Evolutionary conservation across 1,140 invertebrate species (phyloP).

Genomic region (Aphidius gifuensis): DNA sequence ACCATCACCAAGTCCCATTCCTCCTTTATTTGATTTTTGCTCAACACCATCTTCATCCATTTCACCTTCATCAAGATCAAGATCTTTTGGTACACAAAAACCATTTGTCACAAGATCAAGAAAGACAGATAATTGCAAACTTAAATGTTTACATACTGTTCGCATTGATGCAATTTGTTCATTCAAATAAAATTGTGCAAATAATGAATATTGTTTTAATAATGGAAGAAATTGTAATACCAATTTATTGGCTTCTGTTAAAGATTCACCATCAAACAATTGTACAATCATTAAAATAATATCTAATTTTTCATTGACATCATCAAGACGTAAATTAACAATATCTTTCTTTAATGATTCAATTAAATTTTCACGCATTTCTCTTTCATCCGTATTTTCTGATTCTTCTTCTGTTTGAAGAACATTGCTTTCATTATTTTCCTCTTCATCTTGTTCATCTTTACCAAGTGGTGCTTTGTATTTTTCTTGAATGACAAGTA

Average conservation of each 20-base stretch:
- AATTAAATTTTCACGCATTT: constrained; percentile 62
- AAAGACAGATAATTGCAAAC: constrained; percentile 81
- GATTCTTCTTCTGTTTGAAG: constrained; percentile 47
- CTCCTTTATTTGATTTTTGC: constrained; percentile 55
- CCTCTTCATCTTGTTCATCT: constrained; percentile 6
- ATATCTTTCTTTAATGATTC: constrained; percentile 61
- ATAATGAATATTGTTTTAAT: constrained; percentile 72
- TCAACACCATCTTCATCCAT: constrained; percentile 55
- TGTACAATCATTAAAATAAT: constrained; percentile 29
- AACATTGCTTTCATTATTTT: constrained; percentile 40
- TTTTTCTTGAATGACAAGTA: constrained; percentile 66
- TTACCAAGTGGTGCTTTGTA: constrained; percentile 63
- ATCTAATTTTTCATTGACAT: constrained; percentile 41
- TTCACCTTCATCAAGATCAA: constrained; percentile 65
- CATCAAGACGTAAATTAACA: constrained; percentile 54
- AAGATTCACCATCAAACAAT: constrained; percentile 18
- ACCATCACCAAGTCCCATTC: constrained; percentile 87
- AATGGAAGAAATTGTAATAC: constrained; percentile 60
- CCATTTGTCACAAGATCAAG: constrained; percentile 84
- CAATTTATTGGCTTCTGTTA: constrained; percentile 26
- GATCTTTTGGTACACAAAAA: constrained; percentile 88
- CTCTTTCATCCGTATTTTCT: constrained; percentile 40
- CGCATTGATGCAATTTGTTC: constrained; percentile 74
- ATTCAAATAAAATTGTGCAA: constrained; percentile 76
- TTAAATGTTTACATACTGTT: constrained; percentile 77